phyloP scores from a whole-genome alignment of 2,113 vertebrate genomes.

The Atrichornis clamosus region DNA sequence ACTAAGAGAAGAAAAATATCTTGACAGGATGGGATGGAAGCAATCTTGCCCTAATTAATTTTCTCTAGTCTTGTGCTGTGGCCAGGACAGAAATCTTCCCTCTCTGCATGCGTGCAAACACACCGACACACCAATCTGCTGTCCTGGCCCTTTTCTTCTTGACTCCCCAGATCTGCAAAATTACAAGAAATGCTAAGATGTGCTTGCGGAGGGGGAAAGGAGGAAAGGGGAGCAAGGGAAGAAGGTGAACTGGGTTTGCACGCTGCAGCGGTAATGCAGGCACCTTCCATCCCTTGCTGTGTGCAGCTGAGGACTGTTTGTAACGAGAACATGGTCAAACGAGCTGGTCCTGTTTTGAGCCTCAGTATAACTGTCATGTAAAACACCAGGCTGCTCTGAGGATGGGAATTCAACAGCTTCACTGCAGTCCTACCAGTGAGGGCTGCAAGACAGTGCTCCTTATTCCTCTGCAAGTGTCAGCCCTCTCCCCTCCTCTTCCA shows the following conservation, averaged over 20 bases:
- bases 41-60: neutral
- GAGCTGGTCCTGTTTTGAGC: constrained; percentile 10
- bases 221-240: neutral
- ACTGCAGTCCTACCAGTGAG: neutral
- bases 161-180: neutral
- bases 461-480: neutral
- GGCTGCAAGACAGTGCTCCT: neutral
- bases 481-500: neutral
- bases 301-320: neutral
- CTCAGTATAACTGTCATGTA: neutral
- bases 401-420: constrained; percentile 32
- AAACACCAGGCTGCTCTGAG: constrained; percentile 33
- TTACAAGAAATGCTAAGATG: neutral
- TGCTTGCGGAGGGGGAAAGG: neutral
- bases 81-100: neutral
- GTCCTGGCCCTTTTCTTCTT: neutral
- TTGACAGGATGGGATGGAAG: neutral
- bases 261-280: neutral
- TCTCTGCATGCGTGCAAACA: neutral
- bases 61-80: neutral
- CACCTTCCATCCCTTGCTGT: neutral
- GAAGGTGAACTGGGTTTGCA: neutral
- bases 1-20: neutral
- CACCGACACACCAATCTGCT: neutral
- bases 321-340: neutral